A percentile compares a stretch with the other conserved stretches of the same genome.
These are phyloP conservation scores for Biston stratarius DNA, from an alignment of 2,888 invertebrate species.

Conservation along the genomic window DNA sequence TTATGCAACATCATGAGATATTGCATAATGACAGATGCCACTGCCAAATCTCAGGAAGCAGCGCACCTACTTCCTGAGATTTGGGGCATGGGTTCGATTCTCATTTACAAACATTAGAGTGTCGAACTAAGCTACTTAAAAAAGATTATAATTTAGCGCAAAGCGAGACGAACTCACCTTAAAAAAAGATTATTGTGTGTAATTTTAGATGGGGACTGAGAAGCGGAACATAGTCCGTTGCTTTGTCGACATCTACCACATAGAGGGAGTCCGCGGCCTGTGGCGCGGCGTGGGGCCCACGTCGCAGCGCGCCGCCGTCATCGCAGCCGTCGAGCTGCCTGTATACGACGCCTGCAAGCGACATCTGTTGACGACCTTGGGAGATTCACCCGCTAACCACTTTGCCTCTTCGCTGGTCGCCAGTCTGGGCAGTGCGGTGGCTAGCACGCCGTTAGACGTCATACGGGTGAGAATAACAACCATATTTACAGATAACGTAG, in stretches of 20 bases:
- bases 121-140: too few species aligned
- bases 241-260: slow-evolving; percentile 92
- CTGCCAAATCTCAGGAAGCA: too few species aligned
- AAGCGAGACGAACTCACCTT: too few species aligned
- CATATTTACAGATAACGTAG: too few species aligned
- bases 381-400: slow-evolving; percentile 94
- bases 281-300: slow-evolving; percentile 98
- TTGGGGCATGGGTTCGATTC: too few species aligned
- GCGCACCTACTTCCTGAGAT: too few species aligned
- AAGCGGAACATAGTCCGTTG: slow-evolving; percentile 90
- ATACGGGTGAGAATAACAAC: slow-evolving; percentile 88
- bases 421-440: slow-evolving; percentile 96
- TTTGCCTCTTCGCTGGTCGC: slow-evolving; percentile 96
- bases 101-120: too few species aligned
- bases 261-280: slow-evolving; percentile 94
- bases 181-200: too few species aligned
- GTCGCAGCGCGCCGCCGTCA: slow-evolving; percentile 96
- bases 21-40: too few species aligned
- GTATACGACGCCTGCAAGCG: slow-evolving; percentile 96
- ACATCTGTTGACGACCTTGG: slow-evolving; percentile 89
- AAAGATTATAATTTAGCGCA: too few species aligned
- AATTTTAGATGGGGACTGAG: slow-evolving; percentile 82
- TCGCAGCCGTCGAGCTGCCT: slow-evolving; percentile 97
- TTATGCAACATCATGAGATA: too few species aligned
- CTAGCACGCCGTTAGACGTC: slow-evolving; percentile 97